Evolutionary conservation across 2,113 vertebrate genomes (phyloP), one percentile per base, ranked within the genome.

Genomic region (Melanocharis versteri): DNA sequence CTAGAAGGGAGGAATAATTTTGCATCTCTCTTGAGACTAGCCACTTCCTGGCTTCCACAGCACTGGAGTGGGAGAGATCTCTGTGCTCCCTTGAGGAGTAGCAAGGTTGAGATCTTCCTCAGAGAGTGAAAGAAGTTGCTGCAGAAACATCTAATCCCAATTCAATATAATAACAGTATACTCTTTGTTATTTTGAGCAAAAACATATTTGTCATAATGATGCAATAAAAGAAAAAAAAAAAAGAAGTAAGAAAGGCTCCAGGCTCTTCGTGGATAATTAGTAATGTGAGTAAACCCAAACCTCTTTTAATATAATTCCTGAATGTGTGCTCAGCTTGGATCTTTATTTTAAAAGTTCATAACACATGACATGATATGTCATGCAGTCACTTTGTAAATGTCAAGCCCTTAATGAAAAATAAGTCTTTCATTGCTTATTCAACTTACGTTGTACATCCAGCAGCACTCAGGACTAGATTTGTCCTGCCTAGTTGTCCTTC

Each of bases 281-380:
- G 50, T 53, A 69, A 83, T 53, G 18, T 56, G 18, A 94, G 18
- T 45, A 89, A 88, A 77, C 4, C 9, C 50, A 93, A 50, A 17
- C 7, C 2, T 54, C 33, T 83, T 89, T 69, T 62, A 83, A 50
- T 94, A 83, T 70, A 87, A 69, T 73, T 83, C 47, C 42, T 70
- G 23, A 61, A 88, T 33, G 11, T 56, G 28, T 79, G 48, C 35
- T 73, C 17, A 83, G 1, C 33, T 83, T 66, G 39, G 26, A 40
- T 42, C 57, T 95, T 94, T 93, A 61, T 89, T 76, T 84, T 42
- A 76, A 70, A 90, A 69, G 35, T 96, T 94, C 66, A 60, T 82
- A 72, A 72, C 42, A 64, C 9, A 56, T 91, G 81, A 82, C 37
- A 71, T 51, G 44, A 42, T 79, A 93, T 56, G 28, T 69, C 78